Base-by-base conservation (phyloP, 2,113 vertebrate species). In the Microtus oregoni region DNA sequence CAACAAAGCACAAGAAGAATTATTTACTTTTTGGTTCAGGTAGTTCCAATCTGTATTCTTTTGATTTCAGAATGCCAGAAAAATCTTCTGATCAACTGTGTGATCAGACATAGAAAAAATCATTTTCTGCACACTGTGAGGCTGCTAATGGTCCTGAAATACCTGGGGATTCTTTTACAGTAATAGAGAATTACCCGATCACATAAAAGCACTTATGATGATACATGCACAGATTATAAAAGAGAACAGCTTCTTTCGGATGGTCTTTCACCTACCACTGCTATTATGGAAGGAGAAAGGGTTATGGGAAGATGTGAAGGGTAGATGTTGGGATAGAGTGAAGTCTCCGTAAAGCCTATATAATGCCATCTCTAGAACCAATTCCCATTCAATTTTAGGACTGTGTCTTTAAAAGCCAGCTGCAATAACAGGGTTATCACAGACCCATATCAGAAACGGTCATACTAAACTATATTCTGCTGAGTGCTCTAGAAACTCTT, bases 1-100 rank as follows among this genome's bases (percentile, higher is more conserved):
- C 97, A 95, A 97, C 92, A 96, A 92, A 86, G 44, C 61, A 70
- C 15, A 92, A 22, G 24, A 73, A 92, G 65, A 95, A 83, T 86
- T 95, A 95, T 97, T 96, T 96, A 94, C 86, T 95, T 97, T 96
- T 92, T 95, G 88, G 91, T 93, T 92, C 92, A 89, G 67, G 72
- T 86, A 90, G 88, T 97, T 96, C 35, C 77, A 89, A 67, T 86
- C 94, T 92, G 52, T 90, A 89, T 86, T 95, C 86, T 91, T 96
- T 96, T 96, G 73, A 96, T 97, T 96, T 91, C 65, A 92, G 77
- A 68, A 92, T n/a, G 72, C 92, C 77, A 83, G 76, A 96, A 96
- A 91, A 92, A 75, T 92, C 73, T 94, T 96, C 93, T 94, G 90
- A 93, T 97, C 77, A 96, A 61, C 81, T 75, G 76, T 86, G 63